Evolutionary conservation across 2,113 vertebrate species (phyloP).

Genomic region (Arvicanthis niloticus): DNA sequence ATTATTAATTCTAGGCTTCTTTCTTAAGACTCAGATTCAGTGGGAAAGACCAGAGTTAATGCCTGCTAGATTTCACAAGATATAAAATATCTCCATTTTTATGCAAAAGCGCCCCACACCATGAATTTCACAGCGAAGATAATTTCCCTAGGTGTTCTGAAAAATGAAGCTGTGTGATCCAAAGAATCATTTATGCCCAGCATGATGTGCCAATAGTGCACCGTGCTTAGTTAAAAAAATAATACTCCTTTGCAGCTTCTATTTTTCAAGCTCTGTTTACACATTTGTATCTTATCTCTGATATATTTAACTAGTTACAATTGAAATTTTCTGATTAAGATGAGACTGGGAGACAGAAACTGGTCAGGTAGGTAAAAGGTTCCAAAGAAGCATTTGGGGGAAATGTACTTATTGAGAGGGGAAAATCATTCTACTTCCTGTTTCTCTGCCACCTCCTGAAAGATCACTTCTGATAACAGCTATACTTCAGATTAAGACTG

Average conservation of each 20-base stretch:
- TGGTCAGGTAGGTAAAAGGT: not conserved
- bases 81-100: slow-evolving; percentile 50
- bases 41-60: not conserved
- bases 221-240: slow-evolving; percentile 44
- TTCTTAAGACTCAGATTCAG: not conserved
- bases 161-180: slow-evolving; percentile 52
- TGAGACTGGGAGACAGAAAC: not conserved
- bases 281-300: slow-evolving; percentile 29
- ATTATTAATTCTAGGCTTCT: slow-evolving; percentile 55
- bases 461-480: not conserved
- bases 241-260: slow-evolving; percentile 38
- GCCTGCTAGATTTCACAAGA: slow-evolving; percentile 22
- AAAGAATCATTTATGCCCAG: slow-evolving; percentile 66
- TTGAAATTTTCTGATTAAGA: not conserved
- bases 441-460: not conserved
- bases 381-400: not conserved
- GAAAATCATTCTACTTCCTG: too few relatives aligned
- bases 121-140: slow-evolving; percentile 39
- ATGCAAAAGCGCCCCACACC: slow-evolving; percentile 51
- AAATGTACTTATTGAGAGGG: not conserved
- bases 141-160: slow-evolving; percentile 68
- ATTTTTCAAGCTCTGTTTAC: not conserved
- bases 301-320: slow-evolving; percentile 44
- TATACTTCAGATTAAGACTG: not conserved
- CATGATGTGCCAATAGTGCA: not conserved